These are phyloP conservation scores for Centropus unirufus DNA, from an alignment of 2,113 vertebrate species.

Conservation along the genomic window DNA sequence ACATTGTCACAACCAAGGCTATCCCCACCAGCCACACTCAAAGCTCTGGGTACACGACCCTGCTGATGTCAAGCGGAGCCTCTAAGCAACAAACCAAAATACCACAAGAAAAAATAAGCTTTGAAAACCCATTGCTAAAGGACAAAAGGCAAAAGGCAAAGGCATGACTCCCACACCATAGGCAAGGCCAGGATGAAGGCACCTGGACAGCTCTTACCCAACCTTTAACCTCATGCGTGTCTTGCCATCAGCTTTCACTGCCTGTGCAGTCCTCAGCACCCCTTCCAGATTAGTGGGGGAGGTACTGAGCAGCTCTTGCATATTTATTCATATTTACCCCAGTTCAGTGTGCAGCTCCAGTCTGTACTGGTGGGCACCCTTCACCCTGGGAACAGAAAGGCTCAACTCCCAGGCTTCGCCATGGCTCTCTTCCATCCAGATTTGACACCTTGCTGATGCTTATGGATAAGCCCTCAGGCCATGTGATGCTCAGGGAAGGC, in stretches of 20 bases:
- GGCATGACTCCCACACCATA: background rate
- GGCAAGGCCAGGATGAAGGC: background rate
- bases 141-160: background rate
- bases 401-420: background rate
- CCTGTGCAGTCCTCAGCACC: background rate
- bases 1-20: background rate
- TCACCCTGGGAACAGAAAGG: background rate
- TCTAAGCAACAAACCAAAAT: background rate
- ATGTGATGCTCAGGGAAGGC: background rate
- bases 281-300: background rate
- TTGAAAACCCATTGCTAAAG: background rate
- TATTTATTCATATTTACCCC: background rate
- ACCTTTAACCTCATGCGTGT: background rate
- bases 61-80: background rate
- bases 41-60: background rate
- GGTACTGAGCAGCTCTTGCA: background rate
- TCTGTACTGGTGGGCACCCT: background rate
- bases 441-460: background rate
- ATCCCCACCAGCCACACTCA: background rate
- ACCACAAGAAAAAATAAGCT: background rate
- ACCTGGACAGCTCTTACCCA: background rate
- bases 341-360: rapidly evolving
- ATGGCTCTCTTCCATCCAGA: background rate
- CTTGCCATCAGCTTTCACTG: background rate
- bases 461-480: background rate